These are phyloP conservation scores for Leptinotarsa defecta DNA, from an alignment of 1,140 invertebrate genomes.

Conservation along the genomic window DNA sequence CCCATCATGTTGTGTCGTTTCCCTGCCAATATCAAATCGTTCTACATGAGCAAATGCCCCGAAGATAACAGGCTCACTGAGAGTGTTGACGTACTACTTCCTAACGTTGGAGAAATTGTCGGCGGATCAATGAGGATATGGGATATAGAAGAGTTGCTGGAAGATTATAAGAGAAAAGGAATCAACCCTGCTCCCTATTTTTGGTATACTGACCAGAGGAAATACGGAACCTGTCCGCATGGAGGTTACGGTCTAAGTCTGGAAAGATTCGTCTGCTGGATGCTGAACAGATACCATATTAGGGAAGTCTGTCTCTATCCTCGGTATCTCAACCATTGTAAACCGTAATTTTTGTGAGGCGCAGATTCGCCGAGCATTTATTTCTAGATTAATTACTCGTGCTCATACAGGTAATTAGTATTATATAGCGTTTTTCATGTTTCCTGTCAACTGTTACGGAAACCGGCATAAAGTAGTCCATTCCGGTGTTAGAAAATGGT, in stretches of 20 bases:
- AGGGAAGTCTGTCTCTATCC: conserved; percentile 97
- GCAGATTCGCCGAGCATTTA: not conserved
- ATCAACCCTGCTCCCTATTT: conserved; percentile 96
- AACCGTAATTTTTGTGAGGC: conserved; percentile 67
- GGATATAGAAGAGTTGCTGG: conserved; percentile 84
- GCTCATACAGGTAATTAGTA: too few relatives aligned
- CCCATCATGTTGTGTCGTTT: conserved; percentile 96
- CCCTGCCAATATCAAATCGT: conserved; percentile 94
- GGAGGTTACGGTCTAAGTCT: conserved; percentile 98
- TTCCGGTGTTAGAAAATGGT: too few relatives aligned
- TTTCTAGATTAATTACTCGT: not conserved
- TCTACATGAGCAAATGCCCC: conserved; percentile 93
- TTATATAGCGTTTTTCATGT: too few relatives aligned
- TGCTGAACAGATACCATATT: conserved; percentile 94
- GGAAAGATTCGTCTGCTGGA: conserved; percentile 96
- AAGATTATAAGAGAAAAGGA: conserved; percentile 83
- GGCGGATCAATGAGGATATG: conserved; percentile 99
- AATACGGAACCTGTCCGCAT: conserved; percentile 94
- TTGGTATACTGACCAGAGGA: conserved; percentile 98
- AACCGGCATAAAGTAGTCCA: too few relatives aligned
- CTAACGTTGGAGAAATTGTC: conserved; percentile 97
- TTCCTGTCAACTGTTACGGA: too few relatives aligned
- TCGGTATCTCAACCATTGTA: conserved; percentile 90
- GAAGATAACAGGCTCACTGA: conserved; percentile 90
- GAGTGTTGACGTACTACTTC: conserved; percentile 95